Evolutionary conservation across 2,113 vertebrate genomes (phyloP).

Genomic region (Trinectes maculatus): DNA sequence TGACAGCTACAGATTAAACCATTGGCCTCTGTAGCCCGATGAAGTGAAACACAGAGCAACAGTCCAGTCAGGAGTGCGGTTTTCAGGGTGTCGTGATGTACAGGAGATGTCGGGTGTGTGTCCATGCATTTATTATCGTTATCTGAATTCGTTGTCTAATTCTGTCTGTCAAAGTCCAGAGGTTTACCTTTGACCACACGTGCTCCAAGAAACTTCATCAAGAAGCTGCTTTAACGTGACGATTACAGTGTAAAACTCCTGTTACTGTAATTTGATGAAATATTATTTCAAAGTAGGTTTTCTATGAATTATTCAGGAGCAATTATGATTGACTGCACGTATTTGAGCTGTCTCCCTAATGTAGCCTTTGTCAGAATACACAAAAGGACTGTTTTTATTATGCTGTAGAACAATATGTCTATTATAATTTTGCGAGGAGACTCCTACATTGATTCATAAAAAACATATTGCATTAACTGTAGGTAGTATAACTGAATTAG

Average conservation of each 20-base stretch:
- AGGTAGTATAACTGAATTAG: not conserved
- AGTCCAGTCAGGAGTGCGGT: conserved; percentile 13
- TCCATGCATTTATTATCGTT: not conserved
- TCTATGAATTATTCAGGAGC: conserved; percentile 15
- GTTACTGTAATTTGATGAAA: conserved; percentile 57
- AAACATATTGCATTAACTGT: not conserved
- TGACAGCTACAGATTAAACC: conserved; percentile 78
- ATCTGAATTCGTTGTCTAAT: not conserved
- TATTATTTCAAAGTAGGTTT: conserved; percentile 18
- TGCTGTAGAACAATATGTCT: not conserved
- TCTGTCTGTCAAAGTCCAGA: not conserved
- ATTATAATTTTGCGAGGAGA: not conserved
- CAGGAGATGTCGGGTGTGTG: not conserved
- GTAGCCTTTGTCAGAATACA: too few species aligned
- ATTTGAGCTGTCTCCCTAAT: too few species aligned
- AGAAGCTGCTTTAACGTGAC: conserved; percentile 51
- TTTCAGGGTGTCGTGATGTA: not conserved
- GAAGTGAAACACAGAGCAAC: conserved; percentile 33
- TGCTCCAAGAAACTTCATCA: conserved; percentile 16
- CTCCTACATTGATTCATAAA: too few species aligned
- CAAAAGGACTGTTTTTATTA: too few species aligned
- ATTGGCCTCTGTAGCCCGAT: conserved; percentile 71
- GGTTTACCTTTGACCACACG: not conserved
- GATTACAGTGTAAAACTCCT: conserved; percentile 63
- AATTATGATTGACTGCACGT: conserved; percentile 29